Conservation (phyloP, 2,797 vertebrate genomes). For the Nannoperca australis region DNA sequence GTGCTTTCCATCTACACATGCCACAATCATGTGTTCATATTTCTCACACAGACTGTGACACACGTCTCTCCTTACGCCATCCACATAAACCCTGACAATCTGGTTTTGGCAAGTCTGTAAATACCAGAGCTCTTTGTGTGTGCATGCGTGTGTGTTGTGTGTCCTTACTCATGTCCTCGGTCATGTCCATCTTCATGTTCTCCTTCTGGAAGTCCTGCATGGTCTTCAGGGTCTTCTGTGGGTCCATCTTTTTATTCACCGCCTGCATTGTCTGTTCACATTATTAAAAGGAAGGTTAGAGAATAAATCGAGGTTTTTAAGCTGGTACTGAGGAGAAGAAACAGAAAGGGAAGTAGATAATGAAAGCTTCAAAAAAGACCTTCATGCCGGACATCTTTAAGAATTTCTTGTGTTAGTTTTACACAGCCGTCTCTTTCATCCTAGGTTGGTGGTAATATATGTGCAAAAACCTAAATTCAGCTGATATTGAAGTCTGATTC, state of each 20-base stretch:
- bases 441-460: not conserved
- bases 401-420: not conserved
- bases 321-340: not conserved
- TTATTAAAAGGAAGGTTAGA: conserved; percentile 18
- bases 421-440: not conserved
- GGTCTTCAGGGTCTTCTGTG: conserved; percentile 96
- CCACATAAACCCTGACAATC: conserved; percentile 21
- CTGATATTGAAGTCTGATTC: not conserved
- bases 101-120: conserved; percentile 26
- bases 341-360: not conserved
- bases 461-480: not conserved
- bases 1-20: not conserved
- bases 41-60: not conserved
- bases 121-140: conserved; percentile 25
- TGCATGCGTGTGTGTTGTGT: not conserved
- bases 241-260: conserved; percentile 99
- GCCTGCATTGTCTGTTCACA: conserved; percentile 93
- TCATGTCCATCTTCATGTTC: conserved; percentile 99
- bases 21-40: not conserved
- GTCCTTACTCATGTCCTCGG: conserved; percentile 96
- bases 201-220: conserved; percentile 99
- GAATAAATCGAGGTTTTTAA: not conserved
- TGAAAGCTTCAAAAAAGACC: not conserved
- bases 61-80: not conserved
- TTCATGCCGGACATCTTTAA: not conserved